Percentiles rank a stretch among this genome's conserved stretches.
phyloP scores from a whole-genome alignment of 2,888 invertebrate genomes.

The Metallyticus violacea region DNA sequence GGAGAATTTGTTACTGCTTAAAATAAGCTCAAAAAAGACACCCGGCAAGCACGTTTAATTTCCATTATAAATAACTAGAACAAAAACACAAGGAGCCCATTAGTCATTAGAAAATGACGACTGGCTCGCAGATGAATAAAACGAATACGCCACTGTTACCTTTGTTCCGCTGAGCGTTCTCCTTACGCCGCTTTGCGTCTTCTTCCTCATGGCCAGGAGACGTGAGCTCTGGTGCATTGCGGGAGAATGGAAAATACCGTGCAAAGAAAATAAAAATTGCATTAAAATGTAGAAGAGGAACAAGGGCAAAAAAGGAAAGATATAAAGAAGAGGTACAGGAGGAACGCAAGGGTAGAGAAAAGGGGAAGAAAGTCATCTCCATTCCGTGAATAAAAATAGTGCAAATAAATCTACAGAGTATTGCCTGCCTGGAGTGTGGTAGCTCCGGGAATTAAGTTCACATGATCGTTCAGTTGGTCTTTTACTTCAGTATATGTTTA shows the following conservation, averaged over 20 bases:
- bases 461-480: too few relatives aligned
- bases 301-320: too few relatives aligned
- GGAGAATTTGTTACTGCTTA: too few relatives aligned
- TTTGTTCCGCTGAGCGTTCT: not conserved
- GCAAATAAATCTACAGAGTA: not conserved
- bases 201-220: not conserved
- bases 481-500: too few relatives aligned
- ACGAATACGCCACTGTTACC: not conserved
- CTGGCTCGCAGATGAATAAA: too few relatives aligned
- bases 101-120: too few relatives aligned
- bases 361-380: not conserved
- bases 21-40: too few relatives aligned
- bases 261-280: not conserved
- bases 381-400: not conserved
- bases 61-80: too few relatives aligned
- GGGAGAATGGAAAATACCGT: not conserved
- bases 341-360: not conserved
- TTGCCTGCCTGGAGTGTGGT: not conserved
- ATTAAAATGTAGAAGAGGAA: not conserved
- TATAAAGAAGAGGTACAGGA: not conserved
- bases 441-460: not conserved
- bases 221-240: conserved; percentile 4
- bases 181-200: not conserved
- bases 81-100: too few relatives aligned
- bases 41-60: too few relatives aligned